These are phyloP conservation scores for Pogonomyrmex barbatus DNA, from an alignment of 1,140 invertebrate species.

Conservation along the genomic window DNA sequence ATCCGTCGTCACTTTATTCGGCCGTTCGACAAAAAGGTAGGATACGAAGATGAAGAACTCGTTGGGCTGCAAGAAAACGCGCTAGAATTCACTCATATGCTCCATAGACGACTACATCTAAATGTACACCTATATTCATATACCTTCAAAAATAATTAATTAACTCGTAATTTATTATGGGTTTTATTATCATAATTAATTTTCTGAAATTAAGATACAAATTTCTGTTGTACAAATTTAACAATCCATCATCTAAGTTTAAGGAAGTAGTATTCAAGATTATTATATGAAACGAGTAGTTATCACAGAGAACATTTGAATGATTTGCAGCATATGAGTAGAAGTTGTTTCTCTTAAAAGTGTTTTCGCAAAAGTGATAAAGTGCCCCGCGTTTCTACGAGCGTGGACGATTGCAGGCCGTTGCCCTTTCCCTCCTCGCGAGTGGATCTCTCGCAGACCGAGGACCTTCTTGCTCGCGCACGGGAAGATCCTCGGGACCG, in stretches of 20 bases:
- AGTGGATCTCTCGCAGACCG: slow-evolving; percentile 18
- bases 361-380: slow-evolving; percentile 27
- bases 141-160: neutral
- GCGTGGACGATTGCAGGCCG: neutral
- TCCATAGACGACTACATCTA: neutral
- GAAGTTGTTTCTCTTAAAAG: neutral
- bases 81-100: neutral
- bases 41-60: slow-evolving; percentile 3
- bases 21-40: slow-evolving; percentile 26
- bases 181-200: no score
- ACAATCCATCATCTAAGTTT: neutral
- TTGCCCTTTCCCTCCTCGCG: slow-evolving; percentile 41
- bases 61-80: neutral
- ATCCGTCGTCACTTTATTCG: slow-evolving; percentile 34
- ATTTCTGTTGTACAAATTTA: neutral
- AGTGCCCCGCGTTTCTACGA: neutral
- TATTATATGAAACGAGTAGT: neutral
- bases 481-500: slow-evolving; percentile 31
- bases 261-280: neutral
- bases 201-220: neutral
- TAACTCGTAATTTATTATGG: no score
- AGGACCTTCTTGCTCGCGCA: slow-evolving; percentile 39
- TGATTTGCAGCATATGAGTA: neutral
- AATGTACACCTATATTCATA: neutral
- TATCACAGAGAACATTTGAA: slow-evolving; percentile 9